Evolutionary conservation across 2,113 vertebrate species (phyloP), one percentile per base, ranked within the genome.

Genomic region (Narcine bancroftii): DNA sequence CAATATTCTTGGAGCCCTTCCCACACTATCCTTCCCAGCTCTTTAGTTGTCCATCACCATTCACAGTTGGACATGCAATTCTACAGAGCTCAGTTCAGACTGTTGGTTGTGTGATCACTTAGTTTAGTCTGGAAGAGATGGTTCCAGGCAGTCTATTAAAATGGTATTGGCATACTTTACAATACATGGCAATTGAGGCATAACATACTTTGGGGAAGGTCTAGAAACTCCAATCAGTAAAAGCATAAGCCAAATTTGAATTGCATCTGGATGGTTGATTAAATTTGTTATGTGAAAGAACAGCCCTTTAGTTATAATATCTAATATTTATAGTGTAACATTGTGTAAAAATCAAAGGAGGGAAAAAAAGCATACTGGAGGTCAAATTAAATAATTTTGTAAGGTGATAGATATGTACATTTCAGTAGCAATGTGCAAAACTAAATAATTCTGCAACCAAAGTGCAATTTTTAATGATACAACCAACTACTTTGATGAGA

Each of bases 391-490:
- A 33, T 3, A 17, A 17, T 79, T 79, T 47, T 53, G 47, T 15
- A 91, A 71, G 36, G 53, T n/a, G 6, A 56, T n/a, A 4, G 19
- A 33, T 85, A 85, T 53, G 60, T 60, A n/a, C 17, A 69, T 91
- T 42, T 66, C 89, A 69, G 42, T 39, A 91, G 65, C 89, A 91
- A 45, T 69, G 39, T 33, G 26, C 24, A 45, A 36, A 69, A 45
- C 69, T 89, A 69, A 91, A 91, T 21, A 45, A 91, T 36, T 45
- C 39, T 91, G 89, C 33, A 91, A 63, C 53, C 33, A 63, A 87
- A 87, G 33, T 21, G 17, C 33, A 3, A n/a, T 79, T 11, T 83
- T 83, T 11, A 89, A 89, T n/a, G n/a, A 65, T 66, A 42, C 39
- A 39, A 83, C 65, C 63, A 75, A 89, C 10, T 19, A 65, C 1